Evolutionary conservation across 2,797 vertebrate genomes (phyloP), one percentile per base, ranked within the genome.

Genomic region (Artibeus jamaicensis): DNA sequence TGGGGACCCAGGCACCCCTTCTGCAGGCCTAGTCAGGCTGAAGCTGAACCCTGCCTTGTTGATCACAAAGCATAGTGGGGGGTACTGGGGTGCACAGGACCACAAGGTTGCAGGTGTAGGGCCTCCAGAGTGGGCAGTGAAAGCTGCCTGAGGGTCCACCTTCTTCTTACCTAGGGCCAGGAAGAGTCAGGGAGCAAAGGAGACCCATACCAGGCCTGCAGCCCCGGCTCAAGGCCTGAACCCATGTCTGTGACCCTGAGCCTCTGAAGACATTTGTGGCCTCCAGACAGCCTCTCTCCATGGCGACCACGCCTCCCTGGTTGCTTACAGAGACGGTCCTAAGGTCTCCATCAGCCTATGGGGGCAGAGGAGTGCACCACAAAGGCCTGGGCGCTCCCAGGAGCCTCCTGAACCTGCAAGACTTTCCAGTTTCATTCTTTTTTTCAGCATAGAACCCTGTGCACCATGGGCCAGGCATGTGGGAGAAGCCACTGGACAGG

Each of bases 1-100:
- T 12, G 8, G 59, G 18, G 11, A 9, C 18, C 10, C 44, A 53
- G 81, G 22, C 0, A 9, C 9, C n/a, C 26, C 22, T 74, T 93
- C 19, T 29, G 4, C 10, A 90, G 37, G 16, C 26, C 65, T 15
- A 26, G 19, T 24, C 10, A 55, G 8, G 70, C 86, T 29, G 12
- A 89, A 14, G 22, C 12, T 70, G 62, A 94, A 42, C 29, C 37
- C 46, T 22, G 29, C 16, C 59, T 73, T 29, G 29, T 34, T 21
- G 83, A 14, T 44, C 2, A 0, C 5, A 1, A 0, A 24, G 55
- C 65, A 22, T 0, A 7, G 53, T 5, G n/a, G 19, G 32, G 2
- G 2, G 14, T 68, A 4, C 32, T 22, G 34, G 7, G 21, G 29
- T 77, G 9, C 32, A 46, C 2, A 0, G 16, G 50, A 32, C 22